Evolutionary conservation across 2,797 vertebrate genomes (phyloP).

Genomic region (Erpetoichthys calabaricus): DNA sequence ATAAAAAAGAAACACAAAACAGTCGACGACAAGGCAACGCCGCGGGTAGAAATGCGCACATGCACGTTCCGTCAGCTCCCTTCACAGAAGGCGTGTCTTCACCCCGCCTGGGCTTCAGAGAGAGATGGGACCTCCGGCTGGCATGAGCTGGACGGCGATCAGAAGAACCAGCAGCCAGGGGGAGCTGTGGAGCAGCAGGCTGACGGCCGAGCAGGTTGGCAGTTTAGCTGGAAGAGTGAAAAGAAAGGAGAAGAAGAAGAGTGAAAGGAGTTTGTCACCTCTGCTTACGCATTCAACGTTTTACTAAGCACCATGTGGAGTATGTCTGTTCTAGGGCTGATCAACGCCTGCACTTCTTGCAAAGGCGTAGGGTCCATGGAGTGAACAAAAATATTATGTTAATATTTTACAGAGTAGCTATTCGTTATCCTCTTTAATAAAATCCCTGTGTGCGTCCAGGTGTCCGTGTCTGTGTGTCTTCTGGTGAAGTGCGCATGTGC

Average conservation of each 20-base stretch:
- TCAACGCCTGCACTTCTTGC: no score
- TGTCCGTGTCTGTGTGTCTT: no score
- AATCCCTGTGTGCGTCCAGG: no score
- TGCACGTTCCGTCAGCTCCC: conserved; percentile 4
- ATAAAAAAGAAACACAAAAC: conserved; percentile 1
- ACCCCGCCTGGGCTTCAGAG: conserved; percentile 9
- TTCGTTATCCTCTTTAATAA: no score
- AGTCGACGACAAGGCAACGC: not conserved
- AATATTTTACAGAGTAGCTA: no score
- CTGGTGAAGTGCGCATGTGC: no score
- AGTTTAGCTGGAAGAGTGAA: conserved; percentile 35
- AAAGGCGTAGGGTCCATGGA: no score
- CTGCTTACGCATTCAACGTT: no score
- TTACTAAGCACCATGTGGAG: no score
- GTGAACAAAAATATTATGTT: no score
- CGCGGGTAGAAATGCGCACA: not conserved
- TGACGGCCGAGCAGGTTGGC: conserved; percentile 42
- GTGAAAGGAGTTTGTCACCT: no score
- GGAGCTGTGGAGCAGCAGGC: conserved; percentile 35
- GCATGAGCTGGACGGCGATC: conserved; percentile 26
- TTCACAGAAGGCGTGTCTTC: not conserved
- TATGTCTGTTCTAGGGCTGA: no score
- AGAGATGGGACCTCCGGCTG: conserved; percentile 18
- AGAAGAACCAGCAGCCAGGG: conserved; percentile 33
- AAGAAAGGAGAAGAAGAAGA: conserved; percentile 6